These are phyloP conservation scores for Tragelaphus eurycerus DNA, from an alignment of 2,797 vertebrate genomes.

Conservation along the genomic window DNA sequence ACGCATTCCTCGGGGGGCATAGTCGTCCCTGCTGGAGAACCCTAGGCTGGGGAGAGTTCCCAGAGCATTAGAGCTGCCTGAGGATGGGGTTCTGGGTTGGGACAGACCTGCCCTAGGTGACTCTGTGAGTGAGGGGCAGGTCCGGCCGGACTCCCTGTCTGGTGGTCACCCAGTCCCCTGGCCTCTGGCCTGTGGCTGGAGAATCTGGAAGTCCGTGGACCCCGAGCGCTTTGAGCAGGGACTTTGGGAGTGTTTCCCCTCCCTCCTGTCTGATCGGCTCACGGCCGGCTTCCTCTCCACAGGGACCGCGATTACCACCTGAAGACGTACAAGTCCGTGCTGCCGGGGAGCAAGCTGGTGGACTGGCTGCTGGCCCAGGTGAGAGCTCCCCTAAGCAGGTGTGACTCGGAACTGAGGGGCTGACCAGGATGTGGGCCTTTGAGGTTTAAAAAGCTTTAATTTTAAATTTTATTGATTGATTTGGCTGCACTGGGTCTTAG, in stretches of 20 bases:
- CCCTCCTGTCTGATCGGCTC: not conserved
- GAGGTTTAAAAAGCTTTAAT: not conserved
- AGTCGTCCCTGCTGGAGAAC: not conserved
- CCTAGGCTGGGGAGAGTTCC: not conserved
- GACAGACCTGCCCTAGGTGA: not conserved
- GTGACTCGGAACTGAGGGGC: fast-evolving
- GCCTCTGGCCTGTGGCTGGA: fast-evolving
- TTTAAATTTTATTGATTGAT: not conserved
- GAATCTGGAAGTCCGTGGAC: not conserved
- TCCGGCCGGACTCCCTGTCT: not conserved
- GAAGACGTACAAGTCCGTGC: slow-evolving; percentile 97
- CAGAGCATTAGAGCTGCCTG: not conserved
- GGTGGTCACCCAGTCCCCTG: fast-evolving
- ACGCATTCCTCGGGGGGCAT: not conserved
- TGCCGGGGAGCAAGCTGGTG: slow-evolving; percentile 95
- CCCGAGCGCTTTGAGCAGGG: not conserved
- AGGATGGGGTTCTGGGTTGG: not conserved
- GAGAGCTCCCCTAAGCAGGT: not conserved
- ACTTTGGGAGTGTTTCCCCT: fast-evolving
- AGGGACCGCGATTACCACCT: slow-evolving; percentile 97
- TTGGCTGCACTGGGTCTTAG: not conserved
- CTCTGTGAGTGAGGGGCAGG: not conserved
- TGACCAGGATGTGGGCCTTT: not conserved
- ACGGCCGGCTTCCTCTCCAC: slow-evolving; percentile 4
- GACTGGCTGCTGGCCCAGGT: slow-evolving; percentile 98